Percentiles rank a stretch among this genome's conserved stretches.
Evolutionary conservation across 2,797 vertebrate species (phyloP).

Genomic region (Smutsia gigantea): DNA sequence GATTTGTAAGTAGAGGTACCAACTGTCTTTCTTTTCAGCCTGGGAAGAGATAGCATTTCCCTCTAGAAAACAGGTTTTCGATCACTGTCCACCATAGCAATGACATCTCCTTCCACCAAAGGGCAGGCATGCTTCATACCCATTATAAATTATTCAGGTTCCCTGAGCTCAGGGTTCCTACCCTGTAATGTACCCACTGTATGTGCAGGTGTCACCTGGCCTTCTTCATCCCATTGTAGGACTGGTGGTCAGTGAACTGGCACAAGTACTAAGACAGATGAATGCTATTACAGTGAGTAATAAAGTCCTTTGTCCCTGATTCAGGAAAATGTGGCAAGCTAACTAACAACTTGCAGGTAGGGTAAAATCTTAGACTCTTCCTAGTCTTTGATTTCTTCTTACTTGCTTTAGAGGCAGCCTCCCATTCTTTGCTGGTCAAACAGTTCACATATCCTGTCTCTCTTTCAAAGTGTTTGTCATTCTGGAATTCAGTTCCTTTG

Average conservation of each 20-base stretch:
- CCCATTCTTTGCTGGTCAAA: not conserved
- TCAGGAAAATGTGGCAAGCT: not conserved
- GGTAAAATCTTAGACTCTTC: not conserved
- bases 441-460: not conserved
- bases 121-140: not conserved
- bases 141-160: not conserved
- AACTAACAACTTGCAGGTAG: not conserved
- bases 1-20: not conserved
- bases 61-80: not conserved
- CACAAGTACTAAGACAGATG: not conserved
- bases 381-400: not conserved
- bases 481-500: slow-evolving; percentile 12
- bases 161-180: not conserved
- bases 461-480: not conserved
- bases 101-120: not conserved
- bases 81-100: not conserved
- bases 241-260: not conserved
- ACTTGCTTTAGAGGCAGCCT: not conserved
- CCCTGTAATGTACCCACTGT: not conserved
- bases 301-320: not conserved
- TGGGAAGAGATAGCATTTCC: not conserved
- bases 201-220: not conserved
- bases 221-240: not conserved
- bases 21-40: not conserved
- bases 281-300: not conserved